Percentiles rank a stretch among this genome's conserved stretches.
Conservation (phyloP, 2,888 invertebrate species). For the Dyspetes luteomarginatus region DNA sequence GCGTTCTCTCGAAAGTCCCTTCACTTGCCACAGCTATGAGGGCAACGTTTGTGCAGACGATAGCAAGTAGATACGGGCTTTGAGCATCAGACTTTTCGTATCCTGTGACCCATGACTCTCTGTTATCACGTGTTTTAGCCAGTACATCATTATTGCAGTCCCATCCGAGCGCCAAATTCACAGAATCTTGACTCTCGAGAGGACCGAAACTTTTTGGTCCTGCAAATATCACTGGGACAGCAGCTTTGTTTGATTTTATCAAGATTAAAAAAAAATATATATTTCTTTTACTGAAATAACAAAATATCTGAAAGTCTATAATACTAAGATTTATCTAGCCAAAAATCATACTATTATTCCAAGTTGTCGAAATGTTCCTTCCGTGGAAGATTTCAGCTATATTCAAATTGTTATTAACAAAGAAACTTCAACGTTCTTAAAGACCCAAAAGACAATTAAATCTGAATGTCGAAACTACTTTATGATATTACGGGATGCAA, state of each 20-base stretch:
- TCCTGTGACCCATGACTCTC: conserved; percentile 19
- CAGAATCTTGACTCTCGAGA: neutral
- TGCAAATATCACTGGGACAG: neutral
- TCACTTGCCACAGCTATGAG: neutral
- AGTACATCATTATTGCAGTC: neutral
- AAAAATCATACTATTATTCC: no score
- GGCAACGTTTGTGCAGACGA: neutral
- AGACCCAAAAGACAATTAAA: neutral
- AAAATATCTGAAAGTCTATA: no score
- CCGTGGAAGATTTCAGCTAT: no score
- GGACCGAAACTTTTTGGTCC: neutral
- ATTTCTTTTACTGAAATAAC: no score
- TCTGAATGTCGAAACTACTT: neutral
- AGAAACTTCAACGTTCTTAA: no score
- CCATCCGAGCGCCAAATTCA: neutral
- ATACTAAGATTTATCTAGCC: no score
- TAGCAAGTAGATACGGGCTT: conserved; percentile 29
- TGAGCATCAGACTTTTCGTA: conserved; percentile 39
- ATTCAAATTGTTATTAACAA: no score
- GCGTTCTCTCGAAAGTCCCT: conserved; percentile 37
- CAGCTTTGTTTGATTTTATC: neutral
- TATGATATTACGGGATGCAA: neutral
- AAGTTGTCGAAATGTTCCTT: no score
- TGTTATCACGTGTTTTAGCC: neutral
- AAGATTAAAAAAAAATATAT: no score